phyloP scores from a whole-genome alignment of 2,113 vertebrate species.

The Oncorhynchus clarkii region DNA sequence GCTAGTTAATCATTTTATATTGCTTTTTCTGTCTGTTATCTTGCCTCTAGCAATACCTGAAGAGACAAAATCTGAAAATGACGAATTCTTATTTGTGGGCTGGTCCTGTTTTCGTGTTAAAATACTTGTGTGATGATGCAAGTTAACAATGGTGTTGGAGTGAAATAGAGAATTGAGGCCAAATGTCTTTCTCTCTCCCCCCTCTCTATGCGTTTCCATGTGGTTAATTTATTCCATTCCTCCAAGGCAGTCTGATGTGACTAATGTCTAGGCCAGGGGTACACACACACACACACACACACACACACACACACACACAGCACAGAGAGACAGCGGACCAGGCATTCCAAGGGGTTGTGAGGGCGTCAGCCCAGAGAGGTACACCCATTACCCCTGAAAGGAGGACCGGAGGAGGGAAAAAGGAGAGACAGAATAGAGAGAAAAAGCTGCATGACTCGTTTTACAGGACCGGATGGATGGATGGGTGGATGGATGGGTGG shows the following conservation, averaged over 20 bases:
- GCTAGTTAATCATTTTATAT: conserved; percentile 44
- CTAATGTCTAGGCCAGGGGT: conserved; percentile 8
- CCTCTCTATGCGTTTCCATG: neutral
- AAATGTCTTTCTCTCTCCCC: neutral
- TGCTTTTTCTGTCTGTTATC: conserved; percentile 24
- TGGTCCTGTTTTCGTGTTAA: neutral
- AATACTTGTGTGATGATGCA: neutral
- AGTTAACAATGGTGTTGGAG: neutral
- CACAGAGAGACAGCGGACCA: neutral
- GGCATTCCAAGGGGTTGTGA: conserved; percentile 10
- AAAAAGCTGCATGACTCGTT: conserved; percentile 4
- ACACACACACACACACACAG: neutral
- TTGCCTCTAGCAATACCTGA: conserved; percentile 12
- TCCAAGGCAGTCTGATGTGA: conserved; percentile 19
- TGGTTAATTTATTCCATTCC: conserved; percentile 33
- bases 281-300: too few relatives aligned
- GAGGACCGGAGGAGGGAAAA: neutral
- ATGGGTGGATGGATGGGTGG: neutral
- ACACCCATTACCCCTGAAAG: neutral
- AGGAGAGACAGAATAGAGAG: neutral
- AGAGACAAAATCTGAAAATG: neutral
- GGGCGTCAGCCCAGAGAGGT: conserved; percentile 5
- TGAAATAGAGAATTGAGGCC: neutral
- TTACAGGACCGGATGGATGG: neutral
- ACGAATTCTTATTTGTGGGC: neutral